Evolutionary conservation across 1,140 invertebrate genomes (phyloP).

Genomic region (Drosophila lacteicornis): DNA sequence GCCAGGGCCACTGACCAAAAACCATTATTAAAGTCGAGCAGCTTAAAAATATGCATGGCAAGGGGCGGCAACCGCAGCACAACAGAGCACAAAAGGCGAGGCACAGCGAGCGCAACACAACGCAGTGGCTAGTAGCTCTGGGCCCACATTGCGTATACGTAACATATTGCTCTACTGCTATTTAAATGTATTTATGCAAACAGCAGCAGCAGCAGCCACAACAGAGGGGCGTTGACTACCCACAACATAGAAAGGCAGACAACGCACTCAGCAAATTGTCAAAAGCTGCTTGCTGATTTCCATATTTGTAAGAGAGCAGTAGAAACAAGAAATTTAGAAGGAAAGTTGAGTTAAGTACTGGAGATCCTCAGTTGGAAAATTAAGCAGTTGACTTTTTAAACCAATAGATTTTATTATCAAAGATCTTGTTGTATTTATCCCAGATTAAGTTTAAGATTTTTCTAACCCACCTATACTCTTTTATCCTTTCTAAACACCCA

Average conservation of each 20-base stretch:
- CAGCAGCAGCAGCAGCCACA: constrained; percentile 38
- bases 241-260: constrained; percentile 26
- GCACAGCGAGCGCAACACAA: neutral
- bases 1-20: constrained; percentile 68
- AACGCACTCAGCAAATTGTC: constrained; percentile 75
- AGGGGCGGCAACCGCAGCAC: constrained; percentile 55
- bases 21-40: constrained; percentile 78
- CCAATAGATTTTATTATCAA: no score
- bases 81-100: neutral
- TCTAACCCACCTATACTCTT: neutral
- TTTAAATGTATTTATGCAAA: constrained; percentile 83
- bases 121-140: constrained; percentile 30
- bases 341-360: no score
- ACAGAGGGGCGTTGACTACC: constrained; percentile 29
- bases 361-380: neutral
- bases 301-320: constrained; percentile 5
- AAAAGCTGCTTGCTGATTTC: constrained; percentile 68
- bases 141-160: constrained; percentile 71
- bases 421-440: no score
- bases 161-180: constrained; percentile 74
- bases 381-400: neutral
- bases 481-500: neutral
- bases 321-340: no score
- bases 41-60: constrained; percentile 75
- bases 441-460: neutral